Conservation (phyloP, 2,113 vertebrate genomes). For the Mirza zaza region DNA sequence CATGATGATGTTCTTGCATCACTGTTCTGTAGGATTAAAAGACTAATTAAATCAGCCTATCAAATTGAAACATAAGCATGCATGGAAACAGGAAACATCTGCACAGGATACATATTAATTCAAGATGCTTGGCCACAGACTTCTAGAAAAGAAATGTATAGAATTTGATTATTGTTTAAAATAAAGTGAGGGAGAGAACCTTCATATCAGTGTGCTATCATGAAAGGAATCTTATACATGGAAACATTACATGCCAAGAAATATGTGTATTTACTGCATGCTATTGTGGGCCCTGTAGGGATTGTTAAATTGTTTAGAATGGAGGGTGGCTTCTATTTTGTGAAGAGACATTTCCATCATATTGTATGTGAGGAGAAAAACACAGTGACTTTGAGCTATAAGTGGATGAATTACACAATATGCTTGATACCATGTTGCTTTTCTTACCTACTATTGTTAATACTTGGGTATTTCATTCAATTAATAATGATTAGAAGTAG, state of each 20-base stretch:
- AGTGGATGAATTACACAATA: neutral
- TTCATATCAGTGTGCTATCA: neutral
- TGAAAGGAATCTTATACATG: conserved; percentile 16
- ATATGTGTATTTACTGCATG: neutral
- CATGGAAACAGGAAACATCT: conserved; percentile 5
- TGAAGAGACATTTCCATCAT: conserved; percentile 49
- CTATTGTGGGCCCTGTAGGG: neutral
- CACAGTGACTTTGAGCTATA: conserved; percentile 9
- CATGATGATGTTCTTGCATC: neutral
- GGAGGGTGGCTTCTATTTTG: neutral
- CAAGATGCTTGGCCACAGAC: conserved; percentile 17
- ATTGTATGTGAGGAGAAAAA: neutral
- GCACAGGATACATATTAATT: neutral
- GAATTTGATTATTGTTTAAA: neutral
- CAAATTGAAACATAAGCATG: conserved; percentile 9
- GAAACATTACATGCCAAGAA: conserved; percentile 7
- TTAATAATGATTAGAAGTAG: neutral
- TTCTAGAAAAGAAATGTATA: conserved; percentile 33
- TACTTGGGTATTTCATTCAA: conserved; percentile 31
- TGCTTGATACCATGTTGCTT: neutral
- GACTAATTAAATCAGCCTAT: conserved; percentile 36
- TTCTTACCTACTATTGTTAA: neutral
- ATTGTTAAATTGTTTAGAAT: conserved; percentile 31
- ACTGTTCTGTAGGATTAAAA: neutral
- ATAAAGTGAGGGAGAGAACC: neutral